Base-by-base conservation (phyloP, 2,113 vertebrate species). In the Pica pica region DNA sequence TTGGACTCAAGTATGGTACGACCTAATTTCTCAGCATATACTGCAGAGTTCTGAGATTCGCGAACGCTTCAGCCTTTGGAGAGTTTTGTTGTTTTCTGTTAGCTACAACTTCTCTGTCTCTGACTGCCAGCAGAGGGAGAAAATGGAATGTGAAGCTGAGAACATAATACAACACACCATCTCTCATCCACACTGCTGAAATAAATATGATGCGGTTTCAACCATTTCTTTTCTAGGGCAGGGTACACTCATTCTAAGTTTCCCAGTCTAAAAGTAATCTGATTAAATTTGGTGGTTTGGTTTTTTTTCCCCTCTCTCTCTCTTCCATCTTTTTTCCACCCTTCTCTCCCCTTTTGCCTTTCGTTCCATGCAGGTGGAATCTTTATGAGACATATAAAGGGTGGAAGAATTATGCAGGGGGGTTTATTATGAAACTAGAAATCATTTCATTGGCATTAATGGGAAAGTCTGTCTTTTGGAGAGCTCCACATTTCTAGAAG, bases 81-180 rank as follows among this genome's bases (percentile, higher is more conserved):
- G 78, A 93, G 39, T 79, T 91, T 89, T 69, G 82, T 59, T 96
- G 73, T 83, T 92, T 91, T 93, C 67, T 82, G 8, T 83, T 49
- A 76, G 75, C 52, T 95, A 75, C 50, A 84, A 33, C 86, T 95
- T 82, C 5, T 2, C 82, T 95, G 87, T 96, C 95, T 76, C 73
- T 13, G 18, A 55, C 95, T 85, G 78, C 98, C 98, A 98, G 97
- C 91, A 98, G 97, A 98, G 98, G 97, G 97, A 98, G 98, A 95
- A 98, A 97, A 97, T 4, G 53, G 49, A 23, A 94, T 96, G 52
- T 26, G 64, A 96, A 97, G 94, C 78, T 81, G 7, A 85, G 85
- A 64, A 39, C 67, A 60, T n/a, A 95, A 95, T 55, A 75, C 52
- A 80, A 31, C 60, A 63, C 67, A 88, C 49, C 64, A 86, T 84